Conservation (phyloP, 1,140 invertebrate species). For the Diabrotica undecimpunctata region DNA sequence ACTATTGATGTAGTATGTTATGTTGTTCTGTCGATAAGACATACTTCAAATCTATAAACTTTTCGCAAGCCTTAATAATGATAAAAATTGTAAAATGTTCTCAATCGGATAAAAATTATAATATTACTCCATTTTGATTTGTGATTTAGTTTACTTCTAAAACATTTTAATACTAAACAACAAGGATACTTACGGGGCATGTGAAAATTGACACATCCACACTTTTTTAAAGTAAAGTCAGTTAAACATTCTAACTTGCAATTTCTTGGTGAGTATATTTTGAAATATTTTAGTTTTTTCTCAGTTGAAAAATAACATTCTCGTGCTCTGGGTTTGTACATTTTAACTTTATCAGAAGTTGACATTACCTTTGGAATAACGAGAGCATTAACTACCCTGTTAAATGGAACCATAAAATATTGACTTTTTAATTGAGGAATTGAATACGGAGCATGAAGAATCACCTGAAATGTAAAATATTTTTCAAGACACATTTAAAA, state of each 20-base stretch:
- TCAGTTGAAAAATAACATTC: constrained; percentile 17
- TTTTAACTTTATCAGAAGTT: constrained; percentile 14
- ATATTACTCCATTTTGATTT: too few species aligned
- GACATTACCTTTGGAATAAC: neutral
- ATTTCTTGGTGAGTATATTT: constrained; percentile 15
- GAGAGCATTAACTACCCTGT: constrained; percentile 7
- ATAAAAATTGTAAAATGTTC: too few species aligned
- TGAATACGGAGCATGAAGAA: neutral
- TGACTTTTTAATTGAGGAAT: constrained; percentile 14
- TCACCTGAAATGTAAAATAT: constrained; percentile 10
- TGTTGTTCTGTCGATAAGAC: too few species aligned
- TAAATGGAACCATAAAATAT: constrained; percentile 16
- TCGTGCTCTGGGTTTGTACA: constrained; percentile 15
- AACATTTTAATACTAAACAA: too few species aligned
- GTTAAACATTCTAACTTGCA: constrained; percentile 21
- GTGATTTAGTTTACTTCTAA: too few species aligned
- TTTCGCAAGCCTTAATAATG: too few species aligned
- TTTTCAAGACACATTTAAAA: neutral
- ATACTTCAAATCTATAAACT: too few species aligned
- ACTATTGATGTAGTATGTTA: too few species aligned
- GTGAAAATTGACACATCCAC: constrained; percentile 22
- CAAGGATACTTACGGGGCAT: constrained; percentile 12
- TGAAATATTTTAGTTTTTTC: constrained; percentile 20
- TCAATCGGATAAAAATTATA: too few species aligned
- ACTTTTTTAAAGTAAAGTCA: constrained; percentile 15